These are phyloP conservation scores for Synergus japonicus DNA, from an alignment of 2,888 invertebrate genomes.

Conservation along the genomic window DNA sequence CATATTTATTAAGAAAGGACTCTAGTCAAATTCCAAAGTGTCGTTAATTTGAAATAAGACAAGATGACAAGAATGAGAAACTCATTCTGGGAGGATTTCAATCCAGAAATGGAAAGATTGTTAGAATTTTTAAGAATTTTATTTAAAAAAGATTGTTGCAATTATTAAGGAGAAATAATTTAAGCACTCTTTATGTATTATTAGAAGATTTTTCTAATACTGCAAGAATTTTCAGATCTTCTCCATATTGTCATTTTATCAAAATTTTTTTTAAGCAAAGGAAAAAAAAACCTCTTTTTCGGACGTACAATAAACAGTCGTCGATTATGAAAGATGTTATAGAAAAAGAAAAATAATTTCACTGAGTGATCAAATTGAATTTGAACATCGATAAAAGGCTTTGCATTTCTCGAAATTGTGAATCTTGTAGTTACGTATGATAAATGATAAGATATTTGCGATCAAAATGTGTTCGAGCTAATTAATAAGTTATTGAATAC, in stretches of 20 bases:
- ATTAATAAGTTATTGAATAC: slow-evolving; percentile 32
- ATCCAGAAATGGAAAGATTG: neutral
- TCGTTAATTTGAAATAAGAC: neutral
- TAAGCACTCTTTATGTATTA: no score
- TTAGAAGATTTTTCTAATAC: neutral
- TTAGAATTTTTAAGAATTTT: neutral
- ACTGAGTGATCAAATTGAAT: neutral
- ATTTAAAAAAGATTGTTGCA: neutral
- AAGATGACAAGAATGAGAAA: neutral
- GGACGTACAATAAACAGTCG: neutral
- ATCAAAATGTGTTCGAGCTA: slow-evolving; percentile 39
- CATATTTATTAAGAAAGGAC: neutral
- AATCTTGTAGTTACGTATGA: slow-evolving; percentile 16
- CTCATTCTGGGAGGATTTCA: neutral
- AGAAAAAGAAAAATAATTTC: neutral
- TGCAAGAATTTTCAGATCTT: no score
- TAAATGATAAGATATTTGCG: slow-evolving; percentile 28
- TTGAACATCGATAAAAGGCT: neutral
- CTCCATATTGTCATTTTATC: neutral
- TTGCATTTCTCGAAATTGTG: slow-evolving; percentile 2
- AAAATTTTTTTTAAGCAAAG: neutral
- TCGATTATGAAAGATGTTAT: neutral
- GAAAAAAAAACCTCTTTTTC: neutral
- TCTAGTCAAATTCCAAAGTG: neutral
- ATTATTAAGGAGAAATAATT: neutral